Evolutionary conservation across 2,888 invertebrate genomes (phyloP).

Genomic region (Brenthis hecate): DNA sequence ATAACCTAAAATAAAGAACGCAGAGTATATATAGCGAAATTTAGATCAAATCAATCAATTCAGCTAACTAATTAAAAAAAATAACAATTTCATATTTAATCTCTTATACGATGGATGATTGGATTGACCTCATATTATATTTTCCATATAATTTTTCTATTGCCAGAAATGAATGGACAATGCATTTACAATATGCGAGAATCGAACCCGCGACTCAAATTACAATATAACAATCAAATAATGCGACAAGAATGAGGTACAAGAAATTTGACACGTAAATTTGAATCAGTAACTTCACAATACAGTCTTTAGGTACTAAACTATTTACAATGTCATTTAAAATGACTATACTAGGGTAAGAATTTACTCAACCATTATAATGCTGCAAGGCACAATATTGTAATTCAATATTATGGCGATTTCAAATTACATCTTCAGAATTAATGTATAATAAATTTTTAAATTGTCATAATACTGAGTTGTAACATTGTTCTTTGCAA

Average conservation of each 20-base stretch:
- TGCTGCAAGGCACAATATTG: too few species aligned
- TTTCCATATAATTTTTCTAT: neutral
- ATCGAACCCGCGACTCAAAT: slow-evolving; percentile 8
- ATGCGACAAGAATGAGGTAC: slow-evolving; percentile 30
- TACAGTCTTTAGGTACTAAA: slow-evolving; percentile 80
- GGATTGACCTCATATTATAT: neutral
- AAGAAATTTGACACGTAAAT: slow-evolving; percentile 40
- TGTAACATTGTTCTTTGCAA: too few species aligned
- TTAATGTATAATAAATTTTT: too few species aligned
- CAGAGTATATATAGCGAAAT: neutral
- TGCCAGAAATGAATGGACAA: neutral
- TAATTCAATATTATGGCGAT: too few species aligned
- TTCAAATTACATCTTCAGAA: too few species aligned
- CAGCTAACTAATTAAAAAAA: too few species aligned
- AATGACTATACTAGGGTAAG: slow-evolving; percentile 56
- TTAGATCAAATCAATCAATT: too few species aligned
- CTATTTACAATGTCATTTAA: slow-evolving; percentile 73
- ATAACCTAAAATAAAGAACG: neutral
- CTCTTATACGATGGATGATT: too few species aligned
- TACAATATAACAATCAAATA: slow-evolving; percentile 16
- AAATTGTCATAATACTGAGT: too few species aligned
- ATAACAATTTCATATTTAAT: too few species aligned
- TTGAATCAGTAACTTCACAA: slow-evolving; percentile 45
- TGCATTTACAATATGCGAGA: slow-evolving; percentile 9
- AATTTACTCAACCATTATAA: slow-evolving; percentile 5